A percentile compares a stretch with the other conserved stretches of the same genome.
Conservation (phyloP, 2,797 vertebrate species). For the Danio aesculapii region DNA sequence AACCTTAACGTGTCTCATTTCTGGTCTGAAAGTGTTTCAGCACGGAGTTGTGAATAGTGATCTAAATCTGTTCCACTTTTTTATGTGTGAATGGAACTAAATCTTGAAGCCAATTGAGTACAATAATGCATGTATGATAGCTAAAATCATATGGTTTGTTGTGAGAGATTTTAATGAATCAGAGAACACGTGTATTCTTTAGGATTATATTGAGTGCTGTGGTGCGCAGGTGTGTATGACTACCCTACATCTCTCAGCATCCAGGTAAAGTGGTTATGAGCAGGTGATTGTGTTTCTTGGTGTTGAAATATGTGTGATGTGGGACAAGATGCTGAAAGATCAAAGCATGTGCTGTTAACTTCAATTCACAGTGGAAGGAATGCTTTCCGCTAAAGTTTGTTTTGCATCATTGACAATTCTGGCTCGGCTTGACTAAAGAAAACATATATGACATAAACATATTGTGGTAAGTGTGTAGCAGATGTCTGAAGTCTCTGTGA, state of each 20-base stretch:
- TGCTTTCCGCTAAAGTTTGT: neutral
- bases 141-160: neutral
- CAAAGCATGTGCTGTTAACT: conserved; percentile 29
- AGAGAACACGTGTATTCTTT: conserved; percentile 29
- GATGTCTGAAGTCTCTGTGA: neutral
- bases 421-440: conserved; percentile 1
- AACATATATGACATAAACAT: neutral
- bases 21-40: conserved; percentile 64
- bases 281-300: conserved; percentile 7
- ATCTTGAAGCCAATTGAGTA: conserved; percentile 19
- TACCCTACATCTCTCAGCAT: conserved; percentile 27
- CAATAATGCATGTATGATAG: neutral
- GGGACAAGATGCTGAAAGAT: conserved; percentile 47
- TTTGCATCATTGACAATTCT: neutral
- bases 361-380: conserved; percentile 7
- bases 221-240: conserved; percentile 15
- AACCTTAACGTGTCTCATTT: conserved; percentile 53
- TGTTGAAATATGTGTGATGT: conserved; percentile 6
- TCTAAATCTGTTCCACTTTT: conserved; percentile 34
- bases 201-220: conserved; percentile 26
- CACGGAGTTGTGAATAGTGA: conserved; percentile 49
- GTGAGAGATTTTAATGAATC: conserved; percentile 18
- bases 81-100: conserved; percentile 32
- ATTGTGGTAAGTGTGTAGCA: neutral
- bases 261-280: conserved; percentile 16